Percentiles rank a stretch among this genome's conserved stretches.
Evolutionary conservation across 2,888 invertebrate species (phyloP).

Genomic region (Rotaria macrura): DNA sequence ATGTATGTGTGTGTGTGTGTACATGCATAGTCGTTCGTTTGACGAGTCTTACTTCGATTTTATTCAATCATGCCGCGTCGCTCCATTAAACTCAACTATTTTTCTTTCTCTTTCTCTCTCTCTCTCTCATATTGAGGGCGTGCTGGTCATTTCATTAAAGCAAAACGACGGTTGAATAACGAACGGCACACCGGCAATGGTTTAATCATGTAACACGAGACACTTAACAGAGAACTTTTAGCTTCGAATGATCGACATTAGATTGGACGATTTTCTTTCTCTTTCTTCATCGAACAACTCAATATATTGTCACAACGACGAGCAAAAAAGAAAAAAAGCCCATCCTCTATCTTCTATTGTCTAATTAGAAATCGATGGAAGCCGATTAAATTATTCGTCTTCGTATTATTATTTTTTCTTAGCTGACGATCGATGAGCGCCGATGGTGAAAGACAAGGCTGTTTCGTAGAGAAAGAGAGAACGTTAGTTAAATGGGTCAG

Average conservation of each 20-base stretch:
- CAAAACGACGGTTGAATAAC: conserved; percentile 5
- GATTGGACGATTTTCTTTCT: not conserved
- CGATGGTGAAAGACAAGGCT: not conserved
- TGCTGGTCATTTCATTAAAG: conserved; percentile 2
- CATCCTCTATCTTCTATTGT: not conserved
- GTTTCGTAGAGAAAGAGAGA: not conserved
- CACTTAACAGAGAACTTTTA: conserved; percentile 6
- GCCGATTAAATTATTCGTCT: conserved; percentile 15
- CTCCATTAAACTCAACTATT: conserved; percentile 21
- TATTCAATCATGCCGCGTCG: not conserved
- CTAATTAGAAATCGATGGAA: conserved; percentile 2
- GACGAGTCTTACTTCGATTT: conserved; percentile 3
- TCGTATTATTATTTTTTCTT: not conserved
- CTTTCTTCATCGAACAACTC: not conserved
- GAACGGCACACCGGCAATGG: not conserved
- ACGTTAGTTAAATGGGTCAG: not conserved
- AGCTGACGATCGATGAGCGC: not conserved
- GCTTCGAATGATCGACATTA: not conserved
- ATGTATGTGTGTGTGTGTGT: no score
- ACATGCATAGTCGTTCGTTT: not conserved
- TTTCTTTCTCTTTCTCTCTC: not conserved
- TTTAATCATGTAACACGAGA: conserved; percentile 8
- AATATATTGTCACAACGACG: not conserved
- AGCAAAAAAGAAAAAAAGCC: not conserved
- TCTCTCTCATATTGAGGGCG: not conserved